These are phyloP conservation scores for Phalloptychus januarius DNA, from an alignment of 2,797 vertebrate species.

Conservation along the genomic window DNA sequence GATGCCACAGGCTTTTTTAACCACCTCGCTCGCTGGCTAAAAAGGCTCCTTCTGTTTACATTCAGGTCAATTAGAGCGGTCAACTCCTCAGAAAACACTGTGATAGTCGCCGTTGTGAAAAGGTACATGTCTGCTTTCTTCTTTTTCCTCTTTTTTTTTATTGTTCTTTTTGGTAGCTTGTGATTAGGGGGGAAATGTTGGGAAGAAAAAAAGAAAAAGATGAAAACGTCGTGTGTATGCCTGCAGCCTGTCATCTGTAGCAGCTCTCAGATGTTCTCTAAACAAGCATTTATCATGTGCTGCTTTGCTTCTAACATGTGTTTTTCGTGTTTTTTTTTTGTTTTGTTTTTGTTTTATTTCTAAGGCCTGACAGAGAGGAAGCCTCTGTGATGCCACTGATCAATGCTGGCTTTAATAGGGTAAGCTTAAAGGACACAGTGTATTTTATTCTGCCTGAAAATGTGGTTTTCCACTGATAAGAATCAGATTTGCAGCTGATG, in stretches of 20 bases:
- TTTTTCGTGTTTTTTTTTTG: slow-evolving; percentile 37
- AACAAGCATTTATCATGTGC: slow-evolving; percentile 37
- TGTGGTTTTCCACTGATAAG: slow-evolving; percentile 14
- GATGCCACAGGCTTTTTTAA: slow-evolving; percentile 69
- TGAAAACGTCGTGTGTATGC: slow-evolving; percentile 15
- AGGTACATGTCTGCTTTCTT: slow-evolving; percentile 80
- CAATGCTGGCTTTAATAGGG: slow-evolving; percentile 96
- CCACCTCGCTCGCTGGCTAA: slow-evolving; percentile 56
- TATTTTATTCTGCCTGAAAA: slow-evolving; percentile 7
- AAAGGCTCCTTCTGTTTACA: slow-evolving; percentile 75
- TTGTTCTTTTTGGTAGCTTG: slow-evolving; percentile 18
- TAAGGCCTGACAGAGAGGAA: slow-evolving; percentile 94
- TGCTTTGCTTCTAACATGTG: slow-evolving; percentile 37
- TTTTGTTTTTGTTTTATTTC: slow-evolving; percentile 60
- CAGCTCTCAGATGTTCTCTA: slow-evolving; percentile 35
- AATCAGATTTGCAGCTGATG: slow-evolving; percentile 34
- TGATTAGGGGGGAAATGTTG: slow-evolving; percentile 17
- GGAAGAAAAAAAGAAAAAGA: slow-evolving; percentile 6
- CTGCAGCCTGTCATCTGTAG: slow-evolving; percentile 33
- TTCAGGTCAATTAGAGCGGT: slow-evolving; percentile 93
- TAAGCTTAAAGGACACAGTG: slow-evolving; percentile 67
- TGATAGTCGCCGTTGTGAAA: slow-evolving; percentile 95
- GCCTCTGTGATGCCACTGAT: slow-evolving; percentile 93
- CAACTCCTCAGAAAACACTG: slow-evolving; percentile 93
- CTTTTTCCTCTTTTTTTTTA: slow-evolving; percentile 8